Evolutionary conservation across 1,140 invertebrate species (phyloP), one percentile per base, ranked within the genome.

Genomic region (Neodiprion pinetum): DNA sequence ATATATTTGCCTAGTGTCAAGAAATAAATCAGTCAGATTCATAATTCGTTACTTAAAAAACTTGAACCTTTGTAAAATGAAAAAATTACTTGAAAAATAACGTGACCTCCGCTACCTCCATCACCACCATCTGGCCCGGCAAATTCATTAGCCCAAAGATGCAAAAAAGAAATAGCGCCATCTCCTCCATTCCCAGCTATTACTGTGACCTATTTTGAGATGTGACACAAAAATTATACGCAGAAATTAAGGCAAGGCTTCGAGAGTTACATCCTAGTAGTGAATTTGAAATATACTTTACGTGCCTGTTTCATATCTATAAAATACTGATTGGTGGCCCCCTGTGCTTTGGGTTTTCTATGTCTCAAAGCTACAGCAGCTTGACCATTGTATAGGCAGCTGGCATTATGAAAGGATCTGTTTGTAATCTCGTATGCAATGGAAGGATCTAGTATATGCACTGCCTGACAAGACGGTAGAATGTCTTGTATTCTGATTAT

Each of bases 51-150:
- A 74, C 53, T 67, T 14, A 49, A 75, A 74, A 69, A 70, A 65
- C 73, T 40, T 23, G 48, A 23, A 12, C 69, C 28, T 40, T 40
- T 40, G 28, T 40, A 5, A 40, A 40, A 40, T 40, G 5, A 40
- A 5, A 40, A 17, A 70, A 17, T 73, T 83, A 94, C 94, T 90
- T 95, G 87, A 81, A 99, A 96, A 70, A 99, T 92, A 2, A 99
- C 94, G 90, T 99, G 98, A 0, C 96, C 98, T n/a, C 98, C 98
- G 84, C 97, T 92, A 1, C 98, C 98, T 11, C 98, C 98, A 89
- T 99, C 96, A 0, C 98, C 98, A 7, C 98, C 98, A 89, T 98
- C 96, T 0, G 98, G 98, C 9, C 98, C 98, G 0, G 95, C 98
- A 75, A 90, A 90, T 77, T 97, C 96, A 82, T 97, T 97, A 17